Percentiles rank a stretch among this genome's conserved stretches.
phyloP scores from a whole-genome alignment of 2,113 vertebrate species.

The Microtus montanus region DNA sequence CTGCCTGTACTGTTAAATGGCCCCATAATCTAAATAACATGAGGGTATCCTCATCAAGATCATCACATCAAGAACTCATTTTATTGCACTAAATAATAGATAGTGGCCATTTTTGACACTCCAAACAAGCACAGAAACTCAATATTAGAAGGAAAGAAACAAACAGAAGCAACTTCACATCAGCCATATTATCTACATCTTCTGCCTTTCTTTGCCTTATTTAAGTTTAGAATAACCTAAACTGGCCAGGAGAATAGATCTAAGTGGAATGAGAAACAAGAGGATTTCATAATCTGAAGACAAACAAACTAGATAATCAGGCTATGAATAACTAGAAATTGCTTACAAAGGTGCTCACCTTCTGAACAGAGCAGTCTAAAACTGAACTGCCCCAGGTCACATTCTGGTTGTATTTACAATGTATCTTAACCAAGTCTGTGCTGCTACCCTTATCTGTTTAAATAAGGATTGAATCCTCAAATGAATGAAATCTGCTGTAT shows the following conservation, averaged over 20 bases:
- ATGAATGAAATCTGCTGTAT: conserved; percentile 54
- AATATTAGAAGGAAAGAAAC: not conserved
- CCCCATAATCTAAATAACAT: conserved; percentile 27
- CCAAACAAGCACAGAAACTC: not conserved
- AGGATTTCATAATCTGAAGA: conserved; percentile 20
- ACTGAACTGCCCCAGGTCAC: conserved; percentile 51
- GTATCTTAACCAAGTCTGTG: conserved; percentile 45
- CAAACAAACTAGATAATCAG: conserved; percentile 52
- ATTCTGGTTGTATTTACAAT: conserved; percentile 50
- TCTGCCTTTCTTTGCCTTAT: not conserved
- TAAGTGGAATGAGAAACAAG: conserved; percentile 39
- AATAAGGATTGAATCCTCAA: conserved; percentile 52
- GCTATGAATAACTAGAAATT: not conserved
- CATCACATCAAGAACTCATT: not conserved
- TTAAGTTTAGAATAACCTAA: conserved; percentile 18
- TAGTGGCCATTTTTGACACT: not conserved
- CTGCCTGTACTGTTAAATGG: not conserved
- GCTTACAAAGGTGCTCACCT: conserved; percentile 47
- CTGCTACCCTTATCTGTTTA: conserved; percentile 56
- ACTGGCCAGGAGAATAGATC: not conserved
- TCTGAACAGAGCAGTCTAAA: conserved; percentile 45
- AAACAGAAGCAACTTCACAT: conserved; percentile 21
- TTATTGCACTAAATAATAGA: conserved; percentile 14
- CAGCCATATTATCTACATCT: conserved; percentile 17
- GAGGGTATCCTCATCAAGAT: not conserved